These are phyloP conservation scores for Venturia canescens DNA, from an alignment of 1,140 invertebrate genomes.

Conservation along the genomic window DNA sequence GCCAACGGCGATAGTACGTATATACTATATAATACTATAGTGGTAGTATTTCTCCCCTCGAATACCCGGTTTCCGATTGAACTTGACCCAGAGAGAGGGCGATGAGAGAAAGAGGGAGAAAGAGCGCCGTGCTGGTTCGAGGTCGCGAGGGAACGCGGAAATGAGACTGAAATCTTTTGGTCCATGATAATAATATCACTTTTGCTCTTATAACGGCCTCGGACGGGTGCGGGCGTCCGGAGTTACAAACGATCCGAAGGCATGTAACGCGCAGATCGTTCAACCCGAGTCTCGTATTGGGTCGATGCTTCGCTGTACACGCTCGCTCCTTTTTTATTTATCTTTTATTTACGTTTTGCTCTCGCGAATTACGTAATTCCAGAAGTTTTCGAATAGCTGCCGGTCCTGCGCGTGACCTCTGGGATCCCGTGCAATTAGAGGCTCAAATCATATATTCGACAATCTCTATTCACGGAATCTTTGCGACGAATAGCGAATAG, in stretches of 20 bases:
- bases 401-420: no score
- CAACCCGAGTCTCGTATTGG: neutral
- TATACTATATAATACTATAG: constrained; percentile 30
- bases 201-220: constrained; percentile 63
- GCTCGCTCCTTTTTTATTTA: neutral
- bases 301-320: constrained; percentile 9
- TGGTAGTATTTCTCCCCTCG: constrained; percentile 41
- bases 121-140: constrained; percentile 15
- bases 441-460: no score
- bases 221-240: constrained; percentile 48
- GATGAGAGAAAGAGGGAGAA: constrained; percentile 29
- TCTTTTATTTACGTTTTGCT: neutral
- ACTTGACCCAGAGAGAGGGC: constrained; percentile 68
- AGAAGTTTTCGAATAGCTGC: neutral
- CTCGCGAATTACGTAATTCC: neutral
- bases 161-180: constrained; percentile 67
- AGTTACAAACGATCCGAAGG: constrained; percentile 4
- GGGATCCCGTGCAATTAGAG: no score
- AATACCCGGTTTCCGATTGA: constrained; percentile 57
- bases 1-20: neutral
- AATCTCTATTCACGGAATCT: no score
- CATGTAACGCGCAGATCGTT: constrained; percentile 6
- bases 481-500: no score
- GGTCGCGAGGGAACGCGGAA: constrained; percentile 53
- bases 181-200: constrained; percentile 47